Evolutionary conservation across 1,140 invertebrate genomes (phyloP), one percentile per base, ranked within the genome.

Genomic region (Adelges cooleyi): DNA sequence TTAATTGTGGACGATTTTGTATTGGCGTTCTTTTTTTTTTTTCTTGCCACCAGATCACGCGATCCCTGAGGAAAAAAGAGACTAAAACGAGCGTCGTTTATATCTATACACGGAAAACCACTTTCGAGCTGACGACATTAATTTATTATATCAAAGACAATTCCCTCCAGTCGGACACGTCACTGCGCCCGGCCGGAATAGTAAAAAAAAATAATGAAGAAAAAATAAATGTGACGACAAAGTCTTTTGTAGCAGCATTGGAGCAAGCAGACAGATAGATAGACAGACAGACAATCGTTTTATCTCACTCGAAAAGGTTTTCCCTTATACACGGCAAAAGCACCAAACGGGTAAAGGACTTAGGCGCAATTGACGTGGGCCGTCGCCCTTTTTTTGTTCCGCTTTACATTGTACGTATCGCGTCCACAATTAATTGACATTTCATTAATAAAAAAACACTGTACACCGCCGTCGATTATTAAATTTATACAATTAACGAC

Each of bases 401-500:
- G 44, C 25, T 62, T 62, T 62, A 62, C 56, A 46, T 46, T 62
- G 56, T 48, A 46, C 46, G 56, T 29, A 17, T 62, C n/a, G n/a
- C 13, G n/a, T n/a, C n/a, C n/a, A 48, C 56, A 48, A 62, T 62
- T 36, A 46, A 62, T 62, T 46, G 56, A 62, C 56, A 29, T 48
- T 62, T 62, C 33, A 62, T 62, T 62, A 62, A 62, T 62, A 62
- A 48, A n/a, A n/a, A n/a, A n/a, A n/a, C n/a, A n/a, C n/a, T n/a
- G n/a, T n/a, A n/a, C n/a, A n/a, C n/a, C n/a, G n/a, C n/a, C n/a
- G n/a, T n/a, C n/a, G n/a, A n/a, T n/a, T n/a, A n/a, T n/a, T n/a
- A n/a, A n/a, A n/a, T n/a, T n/a, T n/a, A n/a, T n/a, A n/a, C n/a
- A n/a, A n/a, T n/a, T n/a, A n/a, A n/a, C n/a, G n/a, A n/a, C n/a